Percentiles rank a stretch among this genome's conserved stretches.
Conservation (phyloP, 2,888 invertebrate species). For the Erannis defoliaria region DNA sequence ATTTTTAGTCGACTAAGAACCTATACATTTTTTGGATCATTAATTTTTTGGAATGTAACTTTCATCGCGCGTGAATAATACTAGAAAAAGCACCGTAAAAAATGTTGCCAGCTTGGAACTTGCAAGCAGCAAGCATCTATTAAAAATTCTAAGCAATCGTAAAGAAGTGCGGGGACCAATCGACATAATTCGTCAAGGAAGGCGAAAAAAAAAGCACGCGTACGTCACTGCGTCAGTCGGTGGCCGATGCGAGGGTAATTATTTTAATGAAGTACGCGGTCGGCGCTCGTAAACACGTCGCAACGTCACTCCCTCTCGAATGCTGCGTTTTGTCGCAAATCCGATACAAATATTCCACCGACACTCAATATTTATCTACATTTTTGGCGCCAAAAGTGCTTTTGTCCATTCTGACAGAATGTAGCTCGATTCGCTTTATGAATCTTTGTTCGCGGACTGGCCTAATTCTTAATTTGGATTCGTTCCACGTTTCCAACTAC, state of each 20-base stretch:
- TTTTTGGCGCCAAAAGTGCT: constrained; percentile 39
- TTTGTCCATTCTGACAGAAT: constrained; percentile 41
- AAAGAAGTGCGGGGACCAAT: constrained; percentile 43
- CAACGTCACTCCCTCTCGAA: constrained; percentile 61
- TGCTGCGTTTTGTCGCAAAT: constrained; percentile 60
- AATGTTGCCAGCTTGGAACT: constrained; percentile 20
- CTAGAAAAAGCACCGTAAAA: constrained; percentile 18
- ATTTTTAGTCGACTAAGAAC: constrained; percentile 17
- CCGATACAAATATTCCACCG: constrained; percentile 46
- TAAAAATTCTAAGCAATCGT: constrained; percentile 43
- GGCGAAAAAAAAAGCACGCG: constrained; percentile 55
- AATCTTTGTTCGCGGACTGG: constrained; percentile 46
- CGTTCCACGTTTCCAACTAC: constrained; percentile 43
- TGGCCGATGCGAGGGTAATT: constrained; percentile 63
- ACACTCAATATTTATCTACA: constrained; percentile 31
- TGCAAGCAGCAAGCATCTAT: constrained; percentile 32
- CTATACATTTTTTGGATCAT: constrained; percentile 5
- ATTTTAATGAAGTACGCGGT: constrained; percentile 67
- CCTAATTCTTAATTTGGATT: constrained; percentile 46
- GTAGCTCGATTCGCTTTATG: constrained; percentile 37
- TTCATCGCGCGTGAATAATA: constrained; percentile 18
- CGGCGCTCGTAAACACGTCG: constrained; percentile 64
- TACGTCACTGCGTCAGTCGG: constrained; percentile 53
- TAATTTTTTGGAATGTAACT: constrained; percentile 10
- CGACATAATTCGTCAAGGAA: constrained; percentile 52